Evolutionary conservation across 2,797 vertebrate genomes (phyloP).

Genomic region (Moxostoma hubbsi): DNA sequence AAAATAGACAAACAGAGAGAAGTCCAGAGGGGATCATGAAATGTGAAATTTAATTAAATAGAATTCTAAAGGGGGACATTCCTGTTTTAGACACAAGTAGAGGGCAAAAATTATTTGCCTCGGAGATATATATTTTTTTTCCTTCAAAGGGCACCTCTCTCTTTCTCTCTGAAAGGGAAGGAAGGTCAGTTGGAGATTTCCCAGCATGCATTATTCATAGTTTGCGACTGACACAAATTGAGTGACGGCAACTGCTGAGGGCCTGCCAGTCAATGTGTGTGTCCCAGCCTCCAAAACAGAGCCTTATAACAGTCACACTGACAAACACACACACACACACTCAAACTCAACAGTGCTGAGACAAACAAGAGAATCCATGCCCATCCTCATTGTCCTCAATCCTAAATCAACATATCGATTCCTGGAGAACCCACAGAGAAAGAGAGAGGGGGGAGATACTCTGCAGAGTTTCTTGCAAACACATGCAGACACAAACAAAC

Average conservation of each 20-base stretch:
- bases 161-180: conserved; percentile 25
- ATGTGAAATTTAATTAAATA: background rate
- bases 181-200: conserved; percentile 54
- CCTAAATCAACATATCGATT: conserved; percentile 44
- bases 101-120: conserved; percentile 18
- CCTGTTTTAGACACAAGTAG: conserved; percentile 15
- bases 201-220: conserved; percentile 55
- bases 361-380: conserved; percentile 37
- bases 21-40: too few species aligned
- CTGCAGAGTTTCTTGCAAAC: conserved; percentile 16
- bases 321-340: conserved; percentile 21
- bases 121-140: conserved; percentile 33
- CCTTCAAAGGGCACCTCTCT: conserved; percentile 39
- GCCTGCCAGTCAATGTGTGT: conserved; percentile 46
- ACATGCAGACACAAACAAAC: conserved; percentile 22
- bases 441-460: background rate
- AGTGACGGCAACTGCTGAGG: conserved; percentile 40
- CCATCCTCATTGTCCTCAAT: conserved; percentile 42
- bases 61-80: conserved; percentile 7
- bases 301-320: conserved; percentile 30
- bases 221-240: conserved; percentile 56
- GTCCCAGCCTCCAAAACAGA: conserved; percentile 48
- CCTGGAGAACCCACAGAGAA: too few species aligned
- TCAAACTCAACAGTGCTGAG: conserved; percentile 11
- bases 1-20: too few species aligned